Percentiles rank a stretch among this genome's conserved stretches.
phyloP scores from a whole-genome alignment of 2,797 vertebrate species.

The Australoheros facetus region DNA sequence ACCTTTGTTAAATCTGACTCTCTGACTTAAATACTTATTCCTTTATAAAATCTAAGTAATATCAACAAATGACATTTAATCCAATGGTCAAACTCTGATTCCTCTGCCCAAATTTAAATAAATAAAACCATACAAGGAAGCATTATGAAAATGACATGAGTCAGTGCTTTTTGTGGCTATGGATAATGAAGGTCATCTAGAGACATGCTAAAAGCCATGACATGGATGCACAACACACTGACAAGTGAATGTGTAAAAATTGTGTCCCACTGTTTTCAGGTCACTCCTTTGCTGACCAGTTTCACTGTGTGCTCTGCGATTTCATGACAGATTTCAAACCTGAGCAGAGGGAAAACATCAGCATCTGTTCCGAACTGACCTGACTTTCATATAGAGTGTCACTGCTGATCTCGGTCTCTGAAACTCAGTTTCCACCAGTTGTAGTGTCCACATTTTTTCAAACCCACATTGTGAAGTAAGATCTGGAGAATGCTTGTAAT shows the following conservation, averaged over 20 bases:
- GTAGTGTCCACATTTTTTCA: background rate
- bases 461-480: background rate
- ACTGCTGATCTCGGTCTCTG: fast-evolving
- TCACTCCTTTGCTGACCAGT: background rate
- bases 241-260: background rate
- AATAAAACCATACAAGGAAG: background rate
- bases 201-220: background rate
- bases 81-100: too few species aligned
- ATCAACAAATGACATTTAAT: background rate
- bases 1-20: background rate
- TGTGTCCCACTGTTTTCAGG: background rate
- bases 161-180: background rate
- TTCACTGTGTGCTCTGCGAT: background rate
- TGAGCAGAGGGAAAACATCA: background rate
- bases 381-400: fast-evolving
- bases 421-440: background rate
- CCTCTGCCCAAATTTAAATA: background rate
- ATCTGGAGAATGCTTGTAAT: background rate
- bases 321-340: background rate
- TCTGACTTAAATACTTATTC: background rate
- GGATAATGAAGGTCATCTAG: background rate
- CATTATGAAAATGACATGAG: background rate
- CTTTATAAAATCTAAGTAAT: background rate
- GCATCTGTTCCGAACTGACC: background rate
- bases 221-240: background rate